Percentiles rank a stretch among this genome's conserved stretches.
phyloP scores from a whole-genome alignment of 2,113 vertebrate species.

The Vanacampus margaritifer region DNA sequence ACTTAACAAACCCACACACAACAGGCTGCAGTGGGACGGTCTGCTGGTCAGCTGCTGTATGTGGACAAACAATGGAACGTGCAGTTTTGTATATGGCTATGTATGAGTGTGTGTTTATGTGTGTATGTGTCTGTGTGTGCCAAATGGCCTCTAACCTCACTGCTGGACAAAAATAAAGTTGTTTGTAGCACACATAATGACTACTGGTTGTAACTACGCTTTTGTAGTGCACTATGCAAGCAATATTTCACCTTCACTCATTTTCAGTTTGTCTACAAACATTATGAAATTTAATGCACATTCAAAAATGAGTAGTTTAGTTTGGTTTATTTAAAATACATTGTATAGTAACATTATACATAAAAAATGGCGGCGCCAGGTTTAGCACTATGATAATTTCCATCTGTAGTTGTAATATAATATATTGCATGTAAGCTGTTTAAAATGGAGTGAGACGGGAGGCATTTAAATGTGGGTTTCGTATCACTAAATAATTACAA shows the following conservation, averaged over 20 bases:
- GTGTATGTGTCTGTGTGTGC: background rate
- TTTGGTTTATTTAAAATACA: too few species aligned
- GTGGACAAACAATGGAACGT: background rate
- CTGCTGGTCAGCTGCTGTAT: background rate
- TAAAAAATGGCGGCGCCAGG: too few species aligned
- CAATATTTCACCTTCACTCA: background rate
- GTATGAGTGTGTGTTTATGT: background rate
- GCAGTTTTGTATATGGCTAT: background rate
- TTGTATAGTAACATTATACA: too few species aligned
- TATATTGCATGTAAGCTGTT: too few species aligned
- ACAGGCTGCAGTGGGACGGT: background rate
- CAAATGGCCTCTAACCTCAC: background rate
- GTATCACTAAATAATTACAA: too few species aligned
- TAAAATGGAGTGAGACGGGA: too few species aligned
- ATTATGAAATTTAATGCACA: too few species aligned
- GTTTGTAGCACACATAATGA: background rate
- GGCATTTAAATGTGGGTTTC: too few species aligned
- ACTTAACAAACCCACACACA: constrained; percentile 3
- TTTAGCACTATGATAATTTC: too few species aligned
- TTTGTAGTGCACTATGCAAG: background rate
- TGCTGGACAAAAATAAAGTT: background rate
- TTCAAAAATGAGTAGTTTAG: background rate
- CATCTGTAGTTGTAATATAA: too few species aligned
- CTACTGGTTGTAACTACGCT: background rate
- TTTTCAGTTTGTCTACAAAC: background rate